A percentile compares a stretch with the other conserved stretches of the same genome.
phyloP scores from a whole-genome alignment of 1,140 invertebrate species.

The Glossosoma conforme region DNA sequence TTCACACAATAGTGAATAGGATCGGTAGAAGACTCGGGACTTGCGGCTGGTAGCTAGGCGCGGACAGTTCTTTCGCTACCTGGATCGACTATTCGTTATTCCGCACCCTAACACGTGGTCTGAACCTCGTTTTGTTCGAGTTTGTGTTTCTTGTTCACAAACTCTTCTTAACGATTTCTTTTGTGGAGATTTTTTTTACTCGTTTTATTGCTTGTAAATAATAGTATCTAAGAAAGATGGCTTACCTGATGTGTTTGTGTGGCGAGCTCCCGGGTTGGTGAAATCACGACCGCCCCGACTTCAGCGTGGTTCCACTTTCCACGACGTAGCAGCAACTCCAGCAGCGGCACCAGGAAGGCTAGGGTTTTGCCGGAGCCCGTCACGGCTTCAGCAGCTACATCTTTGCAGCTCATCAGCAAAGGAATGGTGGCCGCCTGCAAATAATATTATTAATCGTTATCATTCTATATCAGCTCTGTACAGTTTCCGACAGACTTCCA shows the following conservation, averaged over 20 bases:
- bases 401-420: constrained; percentile 83
- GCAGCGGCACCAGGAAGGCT: constrained; percentile 86
- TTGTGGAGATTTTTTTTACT: no score
- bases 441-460: neutral
- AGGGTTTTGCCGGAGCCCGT: constrained; percentile 97
- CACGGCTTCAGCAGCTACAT: constrained; percentile 94
- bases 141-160: no score
- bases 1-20: no score
- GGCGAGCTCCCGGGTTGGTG: constrained; percentile 90
- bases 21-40: no score
- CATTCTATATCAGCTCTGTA: neutral
- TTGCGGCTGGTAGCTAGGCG: no score
- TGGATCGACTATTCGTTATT: no score
- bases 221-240: neutral
- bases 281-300: constrained; percentile 84
- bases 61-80: no score
- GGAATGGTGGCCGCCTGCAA: constrained; percentile 83
- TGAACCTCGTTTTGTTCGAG: no score
- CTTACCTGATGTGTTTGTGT: constrained; percentile 79
- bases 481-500: neutral
- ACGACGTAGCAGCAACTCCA: constrained; percentile 76
- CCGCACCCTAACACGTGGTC: no score
- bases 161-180: no score
- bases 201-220: no score
- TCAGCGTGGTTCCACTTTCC: constrained; percentile 67